Percentiles rank a stretch among this genome's conserved stretches.
phyloP scores from a whole-genome alignment of 2,113 vertebrate genomes.

The Sylvilagus bachmani region DNA sequence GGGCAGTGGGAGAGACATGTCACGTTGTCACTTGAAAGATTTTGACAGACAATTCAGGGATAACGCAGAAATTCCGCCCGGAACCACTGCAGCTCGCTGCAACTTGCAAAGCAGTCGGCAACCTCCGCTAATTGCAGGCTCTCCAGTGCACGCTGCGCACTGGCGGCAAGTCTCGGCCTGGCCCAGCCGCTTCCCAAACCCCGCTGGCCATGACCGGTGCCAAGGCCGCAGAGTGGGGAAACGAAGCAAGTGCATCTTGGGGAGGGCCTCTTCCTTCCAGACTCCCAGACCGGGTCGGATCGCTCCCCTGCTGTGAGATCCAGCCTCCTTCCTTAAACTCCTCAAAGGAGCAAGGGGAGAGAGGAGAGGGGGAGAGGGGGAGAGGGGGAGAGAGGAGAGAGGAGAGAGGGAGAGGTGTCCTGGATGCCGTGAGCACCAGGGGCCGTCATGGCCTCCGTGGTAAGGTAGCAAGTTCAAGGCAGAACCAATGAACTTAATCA shows the following conservation, averaged over 20 bases:
- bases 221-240: neutral
- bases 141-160: conserved; percentile 67
- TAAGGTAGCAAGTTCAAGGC: neutral
- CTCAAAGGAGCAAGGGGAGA: neutral
- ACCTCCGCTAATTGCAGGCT: conserved; percentile 68
- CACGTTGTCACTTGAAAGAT: conserved; percentile 75
- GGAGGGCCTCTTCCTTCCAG: neutral
- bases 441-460: accelerated
- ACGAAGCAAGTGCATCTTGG: neutral
- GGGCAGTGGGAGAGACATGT: conserved; percentile 65
- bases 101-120: conserved; percentile 71
- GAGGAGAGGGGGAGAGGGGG: neutral
- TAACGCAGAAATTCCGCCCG: conserved; percentile 64
- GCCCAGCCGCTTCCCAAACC: conserved; percentile 46
- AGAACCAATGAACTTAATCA: neutral
- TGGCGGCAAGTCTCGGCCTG: conserved; percentile 66
- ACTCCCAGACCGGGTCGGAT: neutral
- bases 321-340: neutral
- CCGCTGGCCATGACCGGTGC: neutral
- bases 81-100: neutral
- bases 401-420: neutral
- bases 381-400: no score
- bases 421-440: neutral
- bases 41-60: conserved; percentile 75
- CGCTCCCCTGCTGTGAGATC: neutral